These are phyloP conservation scores for Volucella zonaria DNA, from an alignment of 2,888 invertebrate species.

Conservation along the genomic window DNA sequence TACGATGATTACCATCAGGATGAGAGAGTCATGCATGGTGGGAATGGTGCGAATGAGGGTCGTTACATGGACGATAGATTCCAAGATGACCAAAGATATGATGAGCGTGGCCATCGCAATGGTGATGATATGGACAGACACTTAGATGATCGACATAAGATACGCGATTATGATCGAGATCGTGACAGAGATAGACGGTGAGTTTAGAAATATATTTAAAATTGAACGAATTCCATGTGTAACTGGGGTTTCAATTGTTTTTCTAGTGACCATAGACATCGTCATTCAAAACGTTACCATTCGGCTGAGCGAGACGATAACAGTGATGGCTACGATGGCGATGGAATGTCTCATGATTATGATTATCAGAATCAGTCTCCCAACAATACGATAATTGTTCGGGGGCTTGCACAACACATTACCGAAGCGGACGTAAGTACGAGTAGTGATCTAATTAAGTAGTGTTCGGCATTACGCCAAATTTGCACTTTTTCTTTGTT, in stretches of 20 bases:
- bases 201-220: constrained; percentile 2
- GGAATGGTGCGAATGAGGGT: constrained; percentile 62
- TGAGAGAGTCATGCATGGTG: constrained; percentile 60
- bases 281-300: constrained; percentile 76
- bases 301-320: constrained; percentile 77
- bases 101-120: constrained; percentile 75
- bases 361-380: constrained; percentile 85
- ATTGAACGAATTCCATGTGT: constrained; percentile 38
- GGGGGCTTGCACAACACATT: constrained; percentile 89
- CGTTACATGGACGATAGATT: constrained; percentile 75
- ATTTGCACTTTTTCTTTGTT: not conserved
- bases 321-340: constrained; percentile 80
- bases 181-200: constrained; percentile 74
- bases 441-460: not conserved
- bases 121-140: constrained; percentile 76
- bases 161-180: constrained; percentile 75
- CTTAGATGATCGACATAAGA: constrained; percentile 74
- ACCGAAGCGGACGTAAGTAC: constrained; percentile 89
- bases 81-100: constrained; percentile 75
- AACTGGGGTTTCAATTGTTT: not conserved
- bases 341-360: constrained; percentile 82
- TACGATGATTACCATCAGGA: constrained; percentile 82
- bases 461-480: too few species aligned
- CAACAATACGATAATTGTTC: constrained; percentile 89
- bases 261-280: constrained; percentile 66